Base-by-base conservation (phyloP, 2,888 invertebrate species). In the Acrobasis repandana region DNA sequence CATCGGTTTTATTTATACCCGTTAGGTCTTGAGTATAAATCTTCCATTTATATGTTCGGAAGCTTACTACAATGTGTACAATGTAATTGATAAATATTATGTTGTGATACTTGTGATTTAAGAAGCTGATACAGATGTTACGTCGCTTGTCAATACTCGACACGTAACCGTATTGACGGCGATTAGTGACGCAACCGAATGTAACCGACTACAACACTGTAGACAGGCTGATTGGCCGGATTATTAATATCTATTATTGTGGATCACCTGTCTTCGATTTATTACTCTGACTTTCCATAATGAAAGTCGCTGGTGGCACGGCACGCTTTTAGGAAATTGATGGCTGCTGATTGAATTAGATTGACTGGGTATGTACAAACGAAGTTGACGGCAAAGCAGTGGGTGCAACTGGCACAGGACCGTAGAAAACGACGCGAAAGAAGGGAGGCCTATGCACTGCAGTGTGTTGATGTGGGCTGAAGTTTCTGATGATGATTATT, bases 151-250 rank as follows among this genome's bases (percentile, higher is more conserved):
- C 43, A 54, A 54, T 54, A 54, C 11, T 38, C 38, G 6, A 54
- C 38, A 54, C 54, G 54, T 54, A 54, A 54, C 54, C 18, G 54
- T 54, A 54, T 54, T 36, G 54, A 43, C 54, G 38, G 54, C 54
- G 38, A 54, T 54, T 18, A 38, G 54, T 54, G 38, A 20, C 38
- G 38, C 14, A 54, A 54, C 20, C 11, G n/a, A 16, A 38, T 20
- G 54, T 54, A 54, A 38, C 38, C 38, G 28, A 28, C 28, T 28
- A 20, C 36, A 15, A 14, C 50, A 9, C 14, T 20, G 4, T 15
- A 54, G 43, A 54, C 54, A 20, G 18, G 54, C 20, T 54, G 18
- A 54, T n/a, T n/a, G 14, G 36, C 36, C 2, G 16, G n/a, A 38
- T 38, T 36, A 54, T 54, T 20, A 54, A 54, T 54, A n/a, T 54